Base-by-base conservation (phyloP, 2,797 vertebrate genomes). In the Oreonectes daqikongensis region DNA sequence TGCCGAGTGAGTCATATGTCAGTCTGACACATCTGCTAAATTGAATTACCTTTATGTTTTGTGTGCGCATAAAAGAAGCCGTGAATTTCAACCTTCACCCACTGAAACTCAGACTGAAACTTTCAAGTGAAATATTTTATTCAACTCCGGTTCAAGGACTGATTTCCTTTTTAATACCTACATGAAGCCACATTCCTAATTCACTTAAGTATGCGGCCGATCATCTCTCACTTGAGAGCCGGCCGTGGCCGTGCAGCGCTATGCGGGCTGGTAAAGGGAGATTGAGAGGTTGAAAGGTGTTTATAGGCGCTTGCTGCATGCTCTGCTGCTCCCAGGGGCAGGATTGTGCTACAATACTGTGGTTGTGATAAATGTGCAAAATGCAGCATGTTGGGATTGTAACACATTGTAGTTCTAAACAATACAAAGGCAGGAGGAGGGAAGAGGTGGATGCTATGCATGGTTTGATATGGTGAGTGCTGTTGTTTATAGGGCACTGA, bases 1-100 rank as follows among this genome's bases (percentile, higher is more conserved):
- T 42, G 61, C 71, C 26, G 30, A 63, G 53, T 75, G 67, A 78
- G 60, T 81, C 65, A 78, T 57, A 46, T 78, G 75, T 75, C 65
- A 81, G 38, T 20, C 59, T 26, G 28, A 71, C 42, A 60, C 26
- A 48, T 72, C 24, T 53, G 69, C 67, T 72, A 55, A 32, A 30
- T 65, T 65, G 72, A 66, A 75, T 66, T 68, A 28, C 2, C n/a
- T 15, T 5, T 44, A 42, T 64, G 12, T 17, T 59, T 15, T 22
- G 50, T 60, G 65, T 32, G 60, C 0, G 24, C 60, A 71, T 44
- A 5, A 12, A 38, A 53, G 9, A 55, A 48, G 28, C 17, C 50
- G 61, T 30, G n/a, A n/a, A n/a, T n/a, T n/a, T 66, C 35, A 75
- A 44, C 12, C 53, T 46, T 46, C 52, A 20, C 55, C 35, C 4